Evolutionary conservation across 2,888 invertebrate species (phyloP).

Genomic region (Amorpha juglandis): DNA sequence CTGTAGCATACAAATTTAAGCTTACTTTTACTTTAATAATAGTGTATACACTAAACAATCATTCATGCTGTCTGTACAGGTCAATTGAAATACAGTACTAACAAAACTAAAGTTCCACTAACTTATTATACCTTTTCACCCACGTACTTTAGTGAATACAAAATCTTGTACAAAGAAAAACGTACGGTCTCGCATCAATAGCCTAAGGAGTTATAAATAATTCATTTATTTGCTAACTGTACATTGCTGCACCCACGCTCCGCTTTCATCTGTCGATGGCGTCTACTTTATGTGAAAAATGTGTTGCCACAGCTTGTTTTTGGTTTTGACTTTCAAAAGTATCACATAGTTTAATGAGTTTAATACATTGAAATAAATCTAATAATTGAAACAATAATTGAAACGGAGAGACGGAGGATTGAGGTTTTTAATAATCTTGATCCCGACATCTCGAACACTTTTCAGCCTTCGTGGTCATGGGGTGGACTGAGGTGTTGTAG

Average conservation of each 20-base stretch:
- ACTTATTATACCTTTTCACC: neutral
- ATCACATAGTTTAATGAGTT: too few species aligned
- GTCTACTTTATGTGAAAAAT: constrained; percentile 15
- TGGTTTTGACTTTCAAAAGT: neutral
- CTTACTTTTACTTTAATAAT: too few species aligned
- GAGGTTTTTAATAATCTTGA: too few species aligned
- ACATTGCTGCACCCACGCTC: constrained; percentile 6
- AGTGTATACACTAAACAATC: too few species aligned
- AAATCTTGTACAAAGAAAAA: neutral
- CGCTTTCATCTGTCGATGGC: constrained; percentile 14
- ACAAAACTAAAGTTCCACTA: neutral
- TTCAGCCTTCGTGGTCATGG: too few species aligned
- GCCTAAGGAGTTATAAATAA: constrained; percentile 8
- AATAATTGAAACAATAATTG: too few species aligned
- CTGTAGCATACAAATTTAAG: too few species aligned
- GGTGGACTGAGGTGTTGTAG: too few species aligned
- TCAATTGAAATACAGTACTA: neutral
- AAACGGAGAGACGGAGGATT: too few species aligned
- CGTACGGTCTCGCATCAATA: neutral
- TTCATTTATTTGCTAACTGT: constrained; percentile 13
- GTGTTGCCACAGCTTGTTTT: neutral
- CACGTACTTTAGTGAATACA: neutral
- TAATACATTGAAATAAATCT: too few species aligned
- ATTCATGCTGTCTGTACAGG: neutral
- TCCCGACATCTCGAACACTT: too few species aligned